A percentile compares a stretch with the other conserved stretches of the same genome.
Evolutionary conservation across 1,140 invertebrate species (phyloP).

Genomic region (Cylas formicarius): DNA sequence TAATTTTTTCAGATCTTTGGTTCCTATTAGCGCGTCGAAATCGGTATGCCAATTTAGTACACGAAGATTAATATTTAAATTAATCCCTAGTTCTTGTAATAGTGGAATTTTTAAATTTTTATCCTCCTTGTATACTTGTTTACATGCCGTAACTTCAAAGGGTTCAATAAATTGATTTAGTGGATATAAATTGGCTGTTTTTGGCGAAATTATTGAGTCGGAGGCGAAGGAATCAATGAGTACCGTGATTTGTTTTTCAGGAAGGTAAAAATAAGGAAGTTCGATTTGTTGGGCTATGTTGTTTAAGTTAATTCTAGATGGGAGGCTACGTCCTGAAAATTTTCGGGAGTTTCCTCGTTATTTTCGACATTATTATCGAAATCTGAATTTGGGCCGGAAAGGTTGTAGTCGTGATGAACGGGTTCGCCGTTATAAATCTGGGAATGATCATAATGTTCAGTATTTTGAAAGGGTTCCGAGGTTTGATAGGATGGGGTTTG

Average conservation of each 20-base stretch:
- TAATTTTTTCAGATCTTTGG: conserved; percentile 3
- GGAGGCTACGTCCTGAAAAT: conserved; percentile 5
- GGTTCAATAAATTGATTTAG: conserved; percentile 2
- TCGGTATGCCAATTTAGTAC: too few species aligned
- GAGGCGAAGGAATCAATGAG: too few species aligned
- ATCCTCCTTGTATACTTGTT: too few species aligned
- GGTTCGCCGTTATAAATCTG: not conserved
- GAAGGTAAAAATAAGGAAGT: conserved; percentile 5
- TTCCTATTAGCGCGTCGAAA: conserved; percentile 13
- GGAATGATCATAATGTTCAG: too few species aligned
- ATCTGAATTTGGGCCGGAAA: not conserved
- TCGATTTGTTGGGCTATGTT: conserved; percentile 1
- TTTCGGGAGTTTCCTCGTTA: conserved; percentile 1
- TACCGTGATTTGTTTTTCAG: not conserved
- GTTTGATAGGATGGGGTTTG: not conserved
- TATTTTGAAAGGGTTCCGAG: too few species aligned
- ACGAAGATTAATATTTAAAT: too few species aligned
- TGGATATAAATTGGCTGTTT: conserved; percentile 6
- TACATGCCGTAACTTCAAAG: too few species aligned
- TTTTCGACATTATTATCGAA: not conserved
- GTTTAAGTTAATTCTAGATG: conserved; percentile 5
- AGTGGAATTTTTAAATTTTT: too few species aligned
- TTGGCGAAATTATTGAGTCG: too few species aligned
- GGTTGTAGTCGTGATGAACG: not conserved
- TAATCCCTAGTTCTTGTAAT: too few species aligned